These are phyloP conservation scores for Cygnus atratus DNA, from an alignment of 2,113 vertebrate species.

Conservation along the genomic window DNA sequence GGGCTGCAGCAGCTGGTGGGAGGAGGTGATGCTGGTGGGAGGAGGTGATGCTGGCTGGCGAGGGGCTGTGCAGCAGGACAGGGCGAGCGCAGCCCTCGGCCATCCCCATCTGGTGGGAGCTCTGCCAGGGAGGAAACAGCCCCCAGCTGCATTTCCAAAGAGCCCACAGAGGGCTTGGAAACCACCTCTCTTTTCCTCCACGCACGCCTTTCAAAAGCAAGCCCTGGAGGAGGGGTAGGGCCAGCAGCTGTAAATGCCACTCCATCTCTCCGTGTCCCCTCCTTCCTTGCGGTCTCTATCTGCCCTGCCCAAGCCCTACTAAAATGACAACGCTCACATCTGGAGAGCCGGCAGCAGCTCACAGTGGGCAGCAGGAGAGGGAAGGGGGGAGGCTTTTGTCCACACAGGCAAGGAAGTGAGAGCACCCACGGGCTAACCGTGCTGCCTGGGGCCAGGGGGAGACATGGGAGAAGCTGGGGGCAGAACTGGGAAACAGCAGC, in stretches of 20 bases:
- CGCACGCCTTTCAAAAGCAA: fast-evolving
- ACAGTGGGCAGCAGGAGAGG: background rate
- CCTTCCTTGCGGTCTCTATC: background rate
- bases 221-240: background rate
- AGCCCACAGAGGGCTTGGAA: background rate
- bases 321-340: background rate
- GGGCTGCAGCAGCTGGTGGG: background rate
- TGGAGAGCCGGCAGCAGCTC: background rate
- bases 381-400: background rate
- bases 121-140: background rate
- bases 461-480: background rate
- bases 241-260: background rate
- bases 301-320: fast-evolving
- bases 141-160: background rate
- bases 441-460: background rate
- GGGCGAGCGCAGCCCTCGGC: fast-evolving
- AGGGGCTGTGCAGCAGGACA: background rate
- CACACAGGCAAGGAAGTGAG: fast-evolving
- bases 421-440: background rate
- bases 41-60: background rate
- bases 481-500: background rate
- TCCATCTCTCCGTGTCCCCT: background rate
- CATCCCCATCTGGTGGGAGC: background rate
- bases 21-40: background rate
- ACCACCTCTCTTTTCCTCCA: background rate